Percentiles rank a stretch among this genome's conserved stretches.
These are phyloP conservation scores for Acestrorhynchus altus DNA, from an alignment of 2,797 vertebrate species.

Conservation along the genomic window DNA sequence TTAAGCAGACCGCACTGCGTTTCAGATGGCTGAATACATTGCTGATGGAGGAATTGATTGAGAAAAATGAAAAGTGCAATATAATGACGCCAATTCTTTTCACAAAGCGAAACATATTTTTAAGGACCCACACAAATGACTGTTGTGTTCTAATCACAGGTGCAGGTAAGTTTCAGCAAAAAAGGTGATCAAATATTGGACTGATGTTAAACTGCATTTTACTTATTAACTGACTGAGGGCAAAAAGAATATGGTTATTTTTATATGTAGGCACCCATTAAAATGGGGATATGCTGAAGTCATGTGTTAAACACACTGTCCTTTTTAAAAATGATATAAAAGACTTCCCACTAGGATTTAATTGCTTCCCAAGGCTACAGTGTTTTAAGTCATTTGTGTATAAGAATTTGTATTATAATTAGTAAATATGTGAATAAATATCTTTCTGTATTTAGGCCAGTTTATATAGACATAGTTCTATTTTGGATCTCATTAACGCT, in stretches of 20 bases:
- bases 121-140: constrained; percentile 18
- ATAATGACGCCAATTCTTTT: constrained; percentile 41
- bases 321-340: constrained; percentile 60
- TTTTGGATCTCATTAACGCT: no score
- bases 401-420: no score
- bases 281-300: constrained; percentile 50
- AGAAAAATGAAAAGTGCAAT: constrained; percentile 50
- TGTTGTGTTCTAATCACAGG: constrained; percentile 17
- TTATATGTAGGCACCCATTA: constrained; percentile 44
- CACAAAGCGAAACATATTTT: constrained; percentile 36
- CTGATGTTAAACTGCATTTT: constrained; percentile 10
- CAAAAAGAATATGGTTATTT: constrained; percentile 36
- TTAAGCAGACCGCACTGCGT: constrained; percentile 47
- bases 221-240: not conserved
- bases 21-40: constrained; percentile 47
- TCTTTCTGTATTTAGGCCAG: no score
- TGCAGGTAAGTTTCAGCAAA: not conserved
- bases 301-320: constrained; percentile 61
- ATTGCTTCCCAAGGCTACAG: constrained; percentile 56
- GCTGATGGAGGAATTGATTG: constrained; percentile 44
- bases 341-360: constrained; percentile 58
- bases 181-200: constrained; percentile 2
- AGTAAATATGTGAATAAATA: no score
- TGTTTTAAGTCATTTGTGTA: constrained; percentile 53
- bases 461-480: no score